phyloP scores from a whole-genome alignment of 2,888 invertebrate species.

The Tinea semifulvella region DNA sequence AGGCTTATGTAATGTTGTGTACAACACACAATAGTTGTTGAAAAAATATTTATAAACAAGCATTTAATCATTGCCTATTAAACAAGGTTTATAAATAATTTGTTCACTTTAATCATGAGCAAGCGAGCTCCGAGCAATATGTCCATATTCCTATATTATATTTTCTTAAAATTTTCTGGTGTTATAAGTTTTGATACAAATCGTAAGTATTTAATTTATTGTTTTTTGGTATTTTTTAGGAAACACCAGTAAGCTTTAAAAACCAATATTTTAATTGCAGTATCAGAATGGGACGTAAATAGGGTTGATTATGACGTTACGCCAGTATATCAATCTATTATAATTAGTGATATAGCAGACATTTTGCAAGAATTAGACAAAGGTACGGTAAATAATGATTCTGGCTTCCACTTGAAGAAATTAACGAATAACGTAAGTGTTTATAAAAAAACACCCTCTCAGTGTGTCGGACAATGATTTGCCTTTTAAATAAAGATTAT shows the following conservation, averaged over 20 bases:
- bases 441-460: no score
- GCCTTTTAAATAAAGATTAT: no score
- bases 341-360: constrained; percentile 51
- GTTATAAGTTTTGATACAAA: background rate
- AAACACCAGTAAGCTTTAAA: no score
- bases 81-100: background rate
- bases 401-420: background rate
- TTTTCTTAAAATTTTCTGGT: background rate
- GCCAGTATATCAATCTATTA: constrained; percentile 48
- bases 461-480: no score
- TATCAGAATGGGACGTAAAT: constrained; percentile 32
- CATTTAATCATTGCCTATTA: background rate
- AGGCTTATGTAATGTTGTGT: background rate
- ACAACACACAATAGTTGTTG: background rate
- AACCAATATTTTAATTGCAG: constrained; percentile 26
- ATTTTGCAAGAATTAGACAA: constrained; percentile 47
- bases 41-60: background rate
- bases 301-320: constrained; percentile 27
- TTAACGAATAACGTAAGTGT: background rate
- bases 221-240: no score
- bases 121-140: background rate
- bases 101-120: background rate
- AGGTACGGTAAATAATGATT: constrained; percentile 37
- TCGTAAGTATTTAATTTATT: no score
- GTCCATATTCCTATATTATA: background rate